These are phyloP conservation scores for Heteractis magnifica DNA, from an alignment of 92 coral and sea anemone genomes.

Conservation along the genomic window DNA sequence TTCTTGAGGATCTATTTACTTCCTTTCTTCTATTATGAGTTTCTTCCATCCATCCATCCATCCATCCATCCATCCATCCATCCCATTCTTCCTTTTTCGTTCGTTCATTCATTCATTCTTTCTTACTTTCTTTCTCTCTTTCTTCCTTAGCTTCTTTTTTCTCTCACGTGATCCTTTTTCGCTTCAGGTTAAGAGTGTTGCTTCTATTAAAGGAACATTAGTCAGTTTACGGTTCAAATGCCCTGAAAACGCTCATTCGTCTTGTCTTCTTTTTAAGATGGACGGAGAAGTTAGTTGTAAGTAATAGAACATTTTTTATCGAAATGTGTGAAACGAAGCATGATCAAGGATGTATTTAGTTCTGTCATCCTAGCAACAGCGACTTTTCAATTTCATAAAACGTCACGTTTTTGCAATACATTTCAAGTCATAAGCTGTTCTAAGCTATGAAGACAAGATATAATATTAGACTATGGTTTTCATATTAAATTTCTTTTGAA, in stretches of 20 bases:
- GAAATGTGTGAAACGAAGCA: too few relatives aligned
- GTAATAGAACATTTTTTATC: neutral
- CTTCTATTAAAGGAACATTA: neutral
- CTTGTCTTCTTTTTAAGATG: slow-evolving; percentile 25
- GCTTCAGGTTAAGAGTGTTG: neutral
- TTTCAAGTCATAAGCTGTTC: too few relatives aligned
- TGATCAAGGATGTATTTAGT: too few relatives aligned
- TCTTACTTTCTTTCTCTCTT: neutral
- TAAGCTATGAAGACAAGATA: too few relatives aligned
- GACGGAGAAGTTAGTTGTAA: slow-evolving; percentile 13
- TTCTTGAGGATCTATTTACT: too few relatives aligned
- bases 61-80: neutral
- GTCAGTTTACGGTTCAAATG: slow-evolving; percentile 12
- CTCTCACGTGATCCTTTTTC: neutral
- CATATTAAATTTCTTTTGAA: neutral
- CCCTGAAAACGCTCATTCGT: neutral
- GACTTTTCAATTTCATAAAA: too few relatives aligned
- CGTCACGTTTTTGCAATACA: too few relatives aligned
- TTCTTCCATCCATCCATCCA: too few relatives aligned
- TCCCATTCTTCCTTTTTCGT: neutral
- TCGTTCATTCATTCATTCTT: neutral
- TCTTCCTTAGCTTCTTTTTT: neutral
- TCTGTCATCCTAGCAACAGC: too few relatives aligned
- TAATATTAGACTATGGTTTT: too few relatives aligned
- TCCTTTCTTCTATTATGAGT: too few relatives aligned